Base-by-base conservation (phyloP, 2,113 vertebrate genomes). In the Verasper variegatus region DNA sequence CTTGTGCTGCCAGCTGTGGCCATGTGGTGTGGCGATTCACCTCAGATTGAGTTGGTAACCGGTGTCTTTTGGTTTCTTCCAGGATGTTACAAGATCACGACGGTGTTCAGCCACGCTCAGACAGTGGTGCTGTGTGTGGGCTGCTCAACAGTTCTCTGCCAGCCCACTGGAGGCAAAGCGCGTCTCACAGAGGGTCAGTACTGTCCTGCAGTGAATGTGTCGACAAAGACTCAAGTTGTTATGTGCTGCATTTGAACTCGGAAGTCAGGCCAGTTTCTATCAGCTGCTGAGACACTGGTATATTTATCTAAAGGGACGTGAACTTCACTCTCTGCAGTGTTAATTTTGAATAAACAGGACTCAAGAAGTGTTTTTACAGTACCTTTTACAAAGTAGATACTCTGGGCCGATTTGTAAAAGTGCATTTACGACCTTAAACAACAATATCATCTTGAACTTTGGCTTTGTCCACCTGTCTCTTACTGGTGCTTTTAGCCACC, bases 1-100 rank as follows among this genome's bases (percentile, higher is more conserved):
- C 35, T 40, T 5, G 1, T 60, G 35, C 18, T 8, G 35, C 10
- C 35, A 6, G 21, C n/a, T n/a, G n/a, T n/a, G n/a, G n/a, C n/a
- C n/a, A n/a, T 1, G 11, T 13, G 40, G 1, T n/a, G 20, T 52
- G 45, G 5, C 18, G 45, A 7, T 20, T 54, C 3, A 3, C 51
- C 54, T 2, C 54, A 13, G n/a, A 4, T 24, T 24, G 23, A 10
- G 23, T 27, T 57, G 12, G 3, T 73, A 63, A 67, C 42, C 1
- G 5, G 0, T 61, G 6, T 68, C 15, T 52, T n/a, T 77, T 2
- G 24, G 5, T 37, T 0, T 66, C 60, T 73, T 68, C 3, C 80
- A 95, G 95, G 95, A 91, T 95, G 95, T 84, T 95, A 95, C 83
- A 95, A 95, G 90, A 95, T 95, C 88, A 95, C 95, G 18, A 95